Evolutionary conservation across 2,888 invertebrate species (phyloP).

Genomic region (Tribolium freemani): DNA sequence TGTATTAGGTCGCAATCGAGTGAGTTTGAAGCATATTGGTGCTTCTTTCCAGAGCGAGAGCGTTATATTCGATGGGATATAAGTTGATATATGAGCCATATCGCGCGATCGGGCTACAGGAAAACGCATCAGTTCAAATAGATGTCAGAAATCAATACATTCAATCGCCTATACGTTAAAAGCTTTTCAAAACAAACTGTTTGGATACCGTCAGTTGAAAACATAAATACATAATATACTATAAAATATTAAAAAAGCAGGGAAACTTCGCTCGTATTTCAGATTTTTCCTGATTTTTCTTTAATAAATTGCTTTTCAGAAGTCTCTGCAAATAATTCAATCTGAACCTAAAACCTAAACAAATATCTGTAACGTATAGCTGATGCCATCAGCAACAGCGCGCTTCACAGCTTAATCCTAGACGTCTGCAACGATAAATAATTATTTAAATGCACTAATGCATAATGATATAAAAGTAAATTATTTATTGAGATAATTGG

Average conservation of each 20-base stretch:
- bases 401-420: conserved; percentile 3
- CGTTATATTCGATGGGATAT: conserved; percentile 50
- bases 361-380: conserved; percentile 30
- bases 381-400: conserved; percentile 15
- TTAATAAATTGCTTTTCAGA: conserved; percentile 39
- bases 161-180: conserved; percentile 57
- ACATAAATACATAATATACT: conserved; percentile 45
- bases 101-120: conserved; percentile 53
- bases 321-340: conserved; percentile 35
- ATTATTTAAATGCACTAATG: neutral
- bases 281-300: conserved; percentile 28
- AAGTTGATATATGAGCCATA: conserved; percentile 56
- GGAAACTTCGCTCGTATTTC: conserved; percentile 35
- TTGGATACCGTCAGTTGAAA: conserved; percentile 45
- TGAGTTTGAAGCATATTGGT: conserved; percentile 37
- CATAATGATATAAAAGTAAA: neutral
- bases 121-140: conserved; percentile 58
- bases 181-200: conserved; percentile 53
- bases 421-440: neutral
- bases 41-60: conserved; percentile 41
- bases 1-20: conserved; percentile 29
- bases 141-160: conserved; percentile 60
- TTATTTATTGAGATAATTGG: conserved; percentile 21
- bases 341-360: conserved; percentile 33
- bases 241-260: conserved; percentile 38